Base-by-base conservation (phyloP, 2,797 vertebrate genomes). In the Novumbra hubbsi region DNA sequence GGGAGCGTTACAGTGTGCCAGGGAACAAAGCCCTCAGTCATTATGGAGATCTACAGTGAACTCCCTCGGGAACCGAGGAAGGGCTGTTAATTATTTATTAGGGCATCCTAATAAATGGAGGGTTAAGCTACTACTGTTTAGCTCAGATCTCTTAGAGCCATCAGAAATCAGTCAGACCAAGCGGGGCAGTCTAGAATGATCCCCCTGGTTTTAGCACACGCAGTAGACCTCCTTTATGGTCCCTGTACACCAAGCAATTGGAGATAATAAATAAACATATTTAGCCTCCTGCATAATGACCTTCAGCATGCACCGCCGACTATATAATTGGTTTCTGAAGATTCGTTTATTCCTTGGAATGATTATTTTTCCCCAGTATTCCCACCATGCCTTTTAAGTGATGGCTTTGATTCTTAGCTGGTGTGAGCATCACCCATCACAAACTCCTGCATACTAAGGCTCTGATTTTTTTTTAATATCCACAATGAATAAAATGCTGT, bases 291-390 rank as follows among this genome's bases (percentile, higher is more conserved):
- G 68, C 38, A n/a, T 83, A 71, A 78, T 77, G 74, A 34, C 27
- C 32, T 74, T 69, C 75, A 64, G 77, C 78, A 73, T 73, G 0
- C 80, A 9, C 48, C 80, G 72, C 76, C 71, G 14, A 68, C 38
- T 68, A 16, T 45, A 49, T 41, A 70, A 73, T 12, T 74, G 69
- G 75, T 88, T 87, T 84, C 85, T 82, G 86, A 88, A 88, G 83
- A 83, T 82, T 4, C 11, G 74, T 85, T 85, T 80, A 88, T 88
- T 88, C 76, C 78, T 80, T 65, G 78, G 72, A 87, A 87, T 80
- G 84, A 85, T 78, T 12, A 63, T 21, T 78, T 52, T 60, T 73
- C 80, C 76, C 77, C 69, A 52, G 60, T 78, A 77, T 81, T 57
- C 77, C 80, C 78, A 78, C 81, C 79, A 24, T 83, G 70, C 73